Conservation (phyloP, 1,140 invertebrate genomes). For the Eciton burchellii region DNA sequence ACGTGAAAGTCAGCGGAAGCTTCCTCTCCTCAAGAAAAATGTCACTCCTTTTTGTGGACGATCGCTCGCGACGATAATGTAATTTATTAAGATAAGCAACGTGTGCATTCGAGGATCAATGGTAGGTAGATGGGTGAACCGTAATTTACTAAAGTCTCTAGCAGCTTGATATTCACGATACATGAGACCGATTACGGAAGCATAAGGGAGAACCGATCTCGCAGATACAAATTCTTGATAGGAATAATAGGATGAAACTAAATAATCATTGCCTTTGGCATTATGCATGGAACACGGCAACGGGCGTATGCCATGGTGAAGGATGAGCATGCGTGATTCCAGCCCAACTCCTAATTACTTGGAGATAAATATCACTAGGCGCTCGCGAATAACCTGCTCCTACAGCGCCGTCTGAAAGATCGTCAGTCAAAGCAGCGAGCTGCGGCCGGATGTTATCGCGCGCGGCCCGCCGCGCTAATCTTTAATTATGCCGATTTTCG, state of each 20-base stretch:
- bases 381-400: constrained; percentile 78
- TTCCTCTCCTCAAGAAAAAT: constrained; percentile 26
- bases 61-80: constrained; percentile 5
- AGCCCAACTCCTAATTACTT: constrained; percentile 79
- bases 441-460: constrained; percentile 75
- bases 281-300: constrained; percentile 63
- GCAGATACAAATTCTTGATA: constrained; percentile 30
- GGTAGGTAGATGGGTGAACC: background rate
- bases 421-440: constrained; percentile 78
- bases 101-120: background rate
- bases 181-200: background rate
- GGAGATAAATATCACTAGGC: constrained; percentile 79
- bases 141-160: background rate
- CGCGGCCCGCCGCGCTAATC: constrained; percentile 66
- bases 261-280: constrained; percentile 58
- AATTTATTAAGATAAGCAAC: background rate
- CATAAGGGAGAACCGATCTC: constrained; percentile 13
- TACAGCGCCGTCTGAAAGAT: constrained; percentile 76
- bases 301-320: constrained; percentile 54
- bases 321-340: constrained; percentile 74
- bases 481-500: constrained; percentile 70
- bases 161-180: background rate
- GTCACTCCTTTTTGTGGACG: background rate
- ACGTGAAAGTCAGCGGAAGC: constrained; percentile 60
- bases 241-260: constrained; percentile 51